These are phyloP conservation scores for Drosophila merina DNA, from an alignment of 2,888 invertebrate genomes.

Conservation along the genomic window DNA sequence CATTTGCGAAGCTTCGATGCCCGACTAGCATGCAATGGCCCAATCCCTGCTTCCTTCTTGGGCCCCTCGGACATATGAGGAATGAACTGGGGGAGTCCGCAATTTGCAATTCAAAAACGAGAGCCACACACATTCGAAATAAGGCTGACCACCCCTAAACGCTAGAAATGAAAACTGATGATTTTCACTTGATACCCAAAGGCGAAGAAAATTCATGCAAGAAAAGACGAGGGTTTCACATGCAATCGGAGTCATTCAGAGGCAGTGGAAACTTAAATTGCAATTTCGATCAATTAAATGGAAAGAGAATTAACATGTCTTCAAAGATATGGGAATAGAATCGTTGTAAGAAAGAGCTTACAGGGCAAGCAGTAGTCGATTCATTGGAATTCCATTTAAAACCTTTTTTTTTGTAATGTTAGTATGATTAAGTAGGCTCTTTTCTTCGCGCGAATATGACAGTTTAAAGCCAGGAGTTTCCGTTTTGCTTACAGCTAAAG, in stretches of 20 bases:
- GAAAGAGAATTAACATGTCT: constrained; percentile 20
- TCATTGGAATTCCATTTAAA: background rate
- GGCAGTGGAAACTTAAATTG: constrained; percentile 28
- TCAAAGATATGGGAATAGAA: constrained; percentile 11
- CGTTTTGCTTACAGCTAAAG: background rate
- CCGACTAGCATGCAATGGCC: constrained; percentile 55
- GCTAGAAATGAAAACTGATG: constrained; percentile 73
- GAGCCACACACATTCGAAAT: background rate
- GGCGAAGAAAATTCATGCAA: constrained; percentile 5
- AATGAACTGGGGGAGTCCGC: constrained; percentile 31
- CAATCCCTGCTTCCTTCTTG: too few relatives aligned
- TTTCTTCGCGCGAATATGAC: constrained; percentile 37
- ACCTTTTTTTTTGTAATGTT: constrained; percentile 15
- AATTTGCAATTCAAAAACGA: constrained; percentile 42
- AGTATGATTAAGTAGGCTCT: constrained; percentile 26
- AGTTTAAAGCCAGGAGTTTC: constrained; percentile 23
- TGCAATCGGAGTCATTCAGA: constrained; percentile 39
- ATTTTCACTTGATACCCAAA: constrained; percentile 53
- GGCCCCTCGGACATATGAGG: constrained; percentile 24
- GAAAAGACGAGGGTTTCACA: constrained; percentile 24
- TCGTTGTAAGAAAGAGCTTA: background rate
- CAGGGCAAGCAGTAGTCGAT: constrained; percentile 27
- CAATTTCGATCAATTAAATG: constrained; percentile 29
- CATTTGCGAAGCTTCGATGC: constrained; percentile 57
- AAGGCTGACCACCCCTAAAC: constrained; percentile 50